Evolutionary conservation across 2,888 invertebrate genomes (phyloP), one percentile per base, ranked within the genome.

Genomic region (Dermolepida albohirtum): DNA sequence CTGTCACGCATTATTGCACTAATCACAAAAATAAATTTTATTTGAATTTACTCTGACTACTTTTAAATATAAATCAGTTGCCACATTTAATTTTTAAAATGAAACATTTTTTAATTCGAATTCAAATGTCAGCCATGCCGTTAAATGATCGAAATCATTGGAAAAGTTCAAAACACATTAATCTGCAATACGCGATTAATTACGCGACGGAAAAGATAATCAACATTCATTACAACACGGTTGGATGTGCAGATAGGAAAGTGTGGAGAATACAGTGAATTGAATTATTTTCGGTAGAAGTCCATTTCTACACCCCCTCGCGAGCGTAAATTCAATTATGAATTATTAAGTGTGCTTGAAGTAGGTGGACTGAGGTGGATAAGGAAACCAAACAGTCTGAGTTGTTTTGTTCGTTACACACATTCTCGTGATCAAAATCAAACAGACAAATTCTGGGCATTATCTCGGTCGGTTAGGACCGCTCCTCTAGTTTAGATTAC

Each of bases 291-390:
- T 59, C 59, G 59, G 44, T 59, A 59, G 59, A 59, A 59, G 44
- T 43, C 59, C 44, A 59, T 59, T 59, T 59, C 59, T 29, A 29
- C 59, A 44, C 59, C 59, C 54, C 59, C 59, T 59, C 59, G 59
- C 16, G 59, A 59, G 59, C 59, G 59, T 44, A 59, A 59, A 59
- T 59, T 59, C 59, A 59, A 59, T 59, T 59, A 59, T 59, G 59
- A 59, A 59, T 59, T 59, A 59, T 59, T 59, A 59, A 59, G 59
- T 44, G 44, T 44, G 44, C 59, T 59, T 44, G 59, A 59, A 29
- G 59, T 54, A 54, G 54, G 54, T 40, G 54, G 54, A 11, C 40
- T 11, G 54, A 54, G 40, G 54, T 40, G 59, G 44, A 59, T 44
- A 44, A 59, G 59, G 43, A 59, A 59, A 59, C 43, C 34, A 59